These are phyloP conservation scores for Myripristis murdjan DNA, from an alignment of 2,797 vertebrate species.

Conservation along the genomic window DNA sequence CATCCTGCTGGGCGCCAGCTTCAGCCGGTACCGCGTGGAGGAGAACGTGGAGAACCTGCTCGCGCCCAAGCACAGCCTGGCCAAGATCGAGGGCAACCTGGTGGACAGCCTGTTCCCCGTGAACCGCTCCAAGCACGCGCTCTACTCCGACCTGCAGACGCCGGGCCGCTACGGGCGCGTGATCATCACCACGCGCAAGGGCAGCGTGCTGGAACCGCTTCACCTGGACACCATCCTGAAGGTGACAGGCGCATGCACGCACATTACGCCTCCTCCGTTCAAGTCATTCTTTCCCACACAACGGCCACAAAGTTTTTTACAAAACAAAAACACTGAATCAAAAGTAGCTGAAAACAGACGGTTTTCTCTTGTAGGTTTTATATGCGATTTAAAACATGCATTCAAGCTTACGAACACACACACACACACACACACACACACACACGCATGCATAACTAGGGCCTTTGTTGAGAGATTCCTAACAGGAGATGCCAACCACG, in stretches of 20 bases:
- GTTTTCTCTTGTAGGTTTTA: no score
- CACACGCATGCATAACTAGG: not conserved
- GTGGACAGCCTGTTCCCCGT: conserved; percentile 97
- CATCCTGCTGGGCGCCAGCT: conserved; percentile 96
- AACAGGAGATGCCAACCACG: no score
- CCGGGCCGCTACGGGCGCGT: conserved; percentile 96
- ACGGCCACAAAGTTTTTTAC: no score
- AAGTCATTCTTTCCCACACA: no score
- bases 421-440: conserved; percentile 7
- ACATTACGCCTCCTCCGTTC: no score
- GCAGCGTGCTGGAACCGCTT: conserved; percentile 94
- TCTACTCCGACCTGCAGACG: conserved; percentile 97
- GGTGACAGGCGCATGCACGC: conserved; percentile 79
- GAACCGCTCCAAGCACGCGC: conserved; percentile 96
- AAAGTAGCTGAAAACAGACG: no score
- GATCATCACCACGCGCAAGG: conserved; percentile 93
- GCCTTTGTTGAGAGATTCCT: no score
- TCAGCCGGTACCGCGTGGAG: conserved; percentile 97
- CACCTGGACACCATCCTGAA: conserved; percentile 93
- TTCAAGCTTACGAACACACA: no score
- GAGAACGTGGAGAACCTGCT: conserved; percentile 95
- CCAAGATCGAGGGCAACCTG: conserved; percentile 97
- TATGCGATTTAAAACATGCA: no score
- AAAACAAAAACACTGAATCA: no score
- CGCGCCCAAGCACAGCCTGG: conserved; percentile 96